Conservation (phyloP, 2,888 invertebrate genomes). For the Leptinotarsa rubiginosa region DNA sequence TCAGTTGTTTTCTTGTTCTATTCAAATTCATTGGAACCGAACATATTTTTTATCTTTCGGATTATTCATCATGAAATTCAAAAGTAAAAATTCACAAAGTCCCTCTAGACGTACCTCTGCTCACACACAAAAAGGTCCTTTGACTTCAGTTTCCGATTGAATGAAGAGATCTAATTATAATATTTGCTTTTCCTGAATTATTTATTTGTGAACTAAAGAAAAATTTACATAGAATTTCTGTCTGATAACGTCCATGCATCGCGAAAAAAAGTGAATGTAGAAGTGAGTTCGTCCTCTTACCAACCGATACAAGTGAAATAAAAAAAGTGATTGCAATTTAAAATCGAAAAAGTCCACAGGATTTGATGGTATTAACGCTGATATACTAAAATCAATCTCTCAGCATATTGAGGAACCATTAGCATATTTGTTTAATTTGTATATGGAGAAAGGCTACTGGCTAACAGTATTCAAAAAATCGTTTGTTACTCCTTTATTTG, state of each 20-base stretch:
- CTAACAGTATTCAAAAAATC: too few species aligned
- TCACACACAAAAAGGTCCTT: slow-evolving; percentile 13
- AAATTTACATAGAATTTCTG: slow-evolving; percentile 45
- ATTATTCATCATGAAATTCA: not conserved
- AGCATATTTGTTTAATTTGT: too few species aligned
- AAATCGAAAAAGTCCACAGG: too few species aligned
- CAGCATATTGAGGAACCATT: too few species aligned
- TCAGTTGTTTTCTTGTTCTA: too few species aligned
- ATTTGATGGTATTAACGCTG: too few species aligned
- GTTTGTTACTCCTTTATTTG: too few species aligned
- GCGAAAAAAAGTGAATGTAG: not conserved
- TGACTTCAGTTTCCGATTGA: slow-evolving; percentile 10
- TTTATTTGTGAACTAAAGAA: slow-evolving; percentile 38
- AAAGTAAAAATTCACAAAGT: slow-evolving; percentile 6
- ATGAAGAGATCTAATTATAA: slow-evolving; percentile 25
- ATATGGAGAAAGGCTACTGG: too few species aligned
- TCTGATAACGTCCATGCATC: slow-evolving; percentile 19
- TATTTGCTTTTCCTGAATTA: slow-evolving; percentile 25
- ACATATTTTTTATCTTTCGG: not conserved
- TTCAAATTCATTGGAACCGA: not conserved
- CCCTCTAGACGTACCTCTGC: not conserved
- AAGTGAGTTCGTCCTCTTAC: slow-evolving; percentile 38
- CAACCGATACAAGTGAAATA: too few species aligned
- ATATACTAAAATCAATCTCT: too few species aligned
- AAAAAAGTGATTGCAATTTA: too few species aligned